phyloP scores from a whole-genome alignment of 2,797 vertebrate genomes.

The Sciurus carolinensis region DNA sequence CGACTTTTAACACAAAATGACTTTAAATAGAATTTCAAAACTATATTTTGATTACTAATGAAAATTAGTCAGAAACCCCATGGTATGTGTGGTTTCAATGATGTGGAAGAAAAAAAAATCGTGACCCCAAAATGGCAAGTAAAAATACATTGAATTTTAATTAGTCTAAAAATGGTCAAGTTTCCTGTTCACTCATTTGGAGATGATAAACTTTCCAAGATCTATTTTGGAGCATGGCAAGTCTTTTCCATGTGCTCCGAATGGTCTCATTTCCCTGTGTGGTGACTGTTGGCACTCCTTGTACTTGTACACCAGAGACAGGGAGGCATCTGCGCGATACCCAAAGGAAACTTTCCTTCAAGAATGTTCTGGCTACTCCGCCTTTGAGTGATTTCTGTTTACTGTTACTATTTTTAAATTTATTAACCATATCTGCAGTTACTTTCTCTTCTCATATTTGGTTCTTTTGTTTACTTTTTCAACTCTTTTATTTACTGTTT shows the following conservation, averaged over 20 bases:
- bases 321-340: neutral
- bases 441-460: constrained; percentile 49
- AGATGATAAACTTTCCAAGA: constrained; percentile 83
- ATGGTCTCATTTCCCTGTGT: constrained; percentile 70
- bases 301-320: neutral
- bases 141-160: constrained; percentile 76
- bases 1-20: neutral
- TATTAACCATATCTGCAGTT: neutral
- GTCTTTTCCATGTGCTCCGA: constrained; percentile 75
- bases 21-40: constrained; percentile 57
- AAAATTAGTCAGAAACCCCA: constrained; percentile 77
- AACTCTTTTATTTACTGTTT: neutral
- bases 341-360: constrained; percentile 64
- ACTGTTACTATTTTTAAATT: constrained; percentile 3
- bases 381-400: constrained; percentile 45
- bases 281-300: constrained; percentile 61
- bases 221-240: constrained; percentile 78
- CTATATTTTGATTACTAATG: constrained; percentile 62
- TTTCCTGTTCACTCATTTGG: constrained; percentile 83
- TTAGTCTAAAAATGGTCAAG: constrained; percentile 83
- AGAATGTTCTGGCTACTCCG: neutral
- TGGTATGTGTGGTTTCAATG: constrained; percentile 69
- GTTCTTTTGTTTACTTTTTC: neutral
- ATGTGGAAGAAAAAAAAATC: constrained; percentile 42
- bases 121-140: constrained; percentile 73